These are phyloP conservation scores for Neosilurus mollespiculum DNA, from an alignment of 2,797 vertebrate species.

Conservation along the genomic window DNA sequence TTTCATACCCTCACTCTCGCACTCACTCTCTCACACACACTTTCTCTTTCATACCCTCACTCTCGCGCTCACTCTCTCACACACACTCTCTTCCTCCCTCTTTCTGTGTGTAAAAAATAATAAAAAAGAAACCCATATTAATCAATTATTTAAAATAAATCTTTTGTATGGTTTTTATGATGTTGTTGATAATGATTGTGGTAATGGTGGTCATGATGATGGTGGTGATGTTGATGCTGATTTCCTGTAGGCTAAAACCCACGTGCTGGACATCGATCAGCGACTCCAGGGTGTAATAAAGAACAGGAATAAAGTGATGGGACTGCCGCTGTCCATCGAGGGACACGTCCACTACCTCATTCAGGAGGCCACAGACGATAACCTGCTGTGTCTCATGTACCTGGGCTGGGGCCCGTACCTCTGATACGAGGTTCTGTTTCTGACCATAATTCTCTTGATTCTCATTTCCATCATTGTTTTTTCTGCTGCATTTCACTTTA, in stretches of 20 bases:
- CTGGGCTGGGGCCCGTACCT: conserved; percentile 97
- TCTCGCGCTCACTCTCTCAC: too few relatives aligned
- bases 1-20: too few relatives aligned
- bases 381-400: conserved; percentile 95
- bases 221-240: background rate
- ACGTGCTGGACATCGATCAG: conserved; percentile 95
- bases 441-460: background rate
- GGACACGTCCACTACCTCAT: conserved; percentile 98
- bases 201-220: too few relatives aligned
- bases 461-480: background rate
- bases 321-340: conserved; percentile 94
- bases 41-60: too few relatives aligned
- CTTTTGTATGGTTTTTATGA: too few relatives aligned
- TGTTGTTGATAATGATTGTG: too few relatives aligned
- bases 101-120: too few relatives aligned
- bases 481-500: background rate
- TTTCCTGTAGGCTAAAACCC: conserved; percentile 88
- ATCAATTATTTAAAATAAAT: too few relatives aligned
- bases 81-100: too few relatives aligned
- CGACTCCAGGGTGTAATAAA: conserved; percentile 95
- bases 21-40: too few relatives aligned
- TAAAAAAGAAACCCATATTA: too few relatives aligned
- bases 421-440: conserved; percentile 61
- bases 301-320: conserved; percentile 92
- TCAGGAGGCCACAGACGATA: conserved; percentile 93